Evolutionary conservation across 2,888 invertebrate species (phyloP), one percentile per base, ranked within the genome.

Genomic region (Liopterus haemorrhoidalis): DNA sequence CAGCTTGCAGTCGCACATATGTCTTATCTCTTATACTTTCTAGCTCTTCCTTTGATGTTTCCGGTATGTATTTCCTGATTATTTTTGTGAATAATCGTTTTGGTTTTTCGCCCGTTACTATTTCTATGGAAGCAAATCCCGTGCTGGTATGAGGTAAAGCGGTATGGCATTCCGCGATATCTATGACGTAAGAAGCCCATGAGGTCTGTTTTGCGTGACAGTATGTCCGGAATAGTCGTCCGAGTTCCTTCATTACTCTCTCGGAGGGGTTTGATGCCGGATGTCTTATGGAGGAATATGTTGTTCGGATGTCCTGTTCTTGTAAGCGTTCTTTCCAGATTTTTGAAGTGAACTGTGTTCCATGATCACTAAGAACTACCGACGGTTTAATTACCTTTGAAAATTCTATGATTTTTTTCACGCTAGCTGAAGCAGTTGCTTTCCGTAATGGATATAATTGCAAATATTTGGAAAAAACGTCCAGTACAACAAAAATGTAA

Each of bases 211-310:
- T 19, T n/a, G 33, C 14, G 8, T 20, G 37, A 22, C 49, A 49
- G 28, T 50, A 51, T 4, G 51, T 22, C 2, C 49, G 2, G 12
- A 48, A 48, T 1, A 45, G 11, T 5, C 48, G 15, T n/a, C 40
- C 46, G 18, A 47, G 21, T 21, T 54, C 56, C 14, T 51, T 20
- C 56, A 56, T 56, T 1, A 52, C 47, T 8, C 55, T 27, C 37
- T 54, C 53, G 1, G 50, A 48, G 0, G 51, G 54, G 47, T 54
- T 54, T 0, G 47, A 51, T 27, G 51, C 50, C 1, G 56, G 54
- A 38, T 54, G 51, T 5, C 51, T 12, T 8, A 49, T 44, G 2
- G 49, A 42, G 9, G 41, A 43, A 19, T 24, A 32, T 8, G 11
- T 12, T 1, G 19, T n/a, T 21, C 40, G n/a, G 8, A 51, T 48